A percentile compares a stretch with the other conserved stretches of the same genome.
Evolutionary conservation across 2,113 vertebrate genomes (phyloP).

Genomic region (Odontesthes bonariensis): DNA sequence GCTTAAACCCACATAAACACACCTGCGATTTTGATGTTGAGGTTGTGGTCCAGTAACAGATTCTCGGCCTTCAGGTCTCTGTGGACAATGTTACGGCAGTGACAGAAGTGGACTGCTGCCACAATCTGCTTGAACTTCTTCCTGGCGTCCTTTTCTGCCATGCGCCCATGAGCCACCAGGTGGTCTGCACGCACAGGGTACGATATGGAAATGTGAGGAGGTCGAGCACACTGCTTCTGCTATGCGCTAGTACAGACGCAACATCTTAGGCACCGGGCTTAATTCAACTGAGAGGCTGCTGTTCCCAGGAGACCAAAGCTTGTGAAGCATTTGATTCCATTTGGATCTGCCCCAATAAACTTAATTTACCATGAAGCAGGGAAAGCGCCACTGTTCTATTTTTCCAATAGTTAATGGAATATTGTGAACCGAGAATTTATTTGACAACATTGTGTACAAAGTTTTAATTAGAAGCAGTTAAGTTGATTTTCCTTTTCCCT

Average conservation of each 20-base stretch:
- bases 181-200: slow-evolving; percentile 85
- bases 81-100: slow-evolving; percentile 97
- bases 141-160: slow-evolving; percentile 98
- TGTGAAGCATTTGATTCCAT: not conserved
- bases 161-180: slow-evolving; percentile 95
- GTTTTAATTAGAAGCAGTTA: no score
- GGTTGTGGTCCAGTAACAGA: slow-evolving; percentile 91
- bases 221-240: not conserved
- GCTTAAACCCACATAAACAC: slow-evolving; percentile 8
- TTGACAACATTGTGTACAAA: no score
- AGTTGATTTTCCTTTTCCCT: no score
- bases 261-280: not conserved
- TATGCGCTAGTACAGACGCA: not conserved
- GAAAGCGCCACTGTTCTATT: no score
- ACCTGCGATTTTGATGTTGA: slow-evolving; percentile 80
- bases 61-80: slow-evolving; percentile 98
- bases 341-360: not conserved
- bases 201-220: not conserved
- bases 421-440: no score
- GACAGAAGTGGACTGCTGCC: slow-evolving; percentile 96
- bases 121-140: slow-evolving; percentile 99
- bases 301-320: slow-evolving; percentile 3
- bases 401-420: no score
- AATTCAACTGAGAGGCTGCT: not conserved
- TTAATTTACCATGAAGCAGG: no score